Evolutionary conservation across 1,140 invertebrate species (phyloP).

Genomic region (Arctopsyche grandis): DNA sequence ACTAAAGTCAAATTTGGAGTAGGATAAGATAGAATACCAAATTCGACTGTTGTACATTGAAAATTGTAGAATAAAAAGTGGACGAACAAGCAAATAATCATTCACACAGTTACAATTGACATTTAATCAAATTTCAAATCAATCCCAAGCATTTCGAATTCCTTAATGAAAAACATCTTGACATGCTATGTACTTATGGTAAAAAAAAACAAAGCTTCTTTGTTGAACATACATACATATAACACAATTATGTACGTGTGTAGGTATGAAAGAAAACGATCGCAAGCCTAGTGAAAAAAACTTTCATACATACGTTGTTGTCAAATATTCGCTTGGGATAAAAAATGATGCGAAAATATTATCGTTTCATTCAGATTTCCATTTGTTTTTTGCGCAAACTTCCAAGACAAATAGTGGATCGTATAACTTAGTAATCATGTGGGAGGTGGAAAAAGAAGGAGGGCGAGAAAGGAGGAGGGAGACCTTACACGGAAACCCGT

Average conservation of each 20-base stretch:
- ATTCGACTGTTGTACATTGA: no score
- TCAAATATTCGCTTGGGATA: not conserved
- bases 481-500: not conserved
- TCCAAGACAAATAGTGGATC: constrained; percentile 25
- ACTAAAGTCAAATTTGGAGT: no score
- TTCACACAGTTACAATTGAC: no score
- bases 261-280: not conserved
- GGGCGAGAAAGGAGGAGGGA: not conserved
- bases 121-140: no score
- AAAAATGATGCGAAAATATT: constrained; percentile 27
- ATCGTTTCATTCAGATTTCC: constrained; percentile 27
- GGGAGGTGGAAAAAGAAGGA: not conserved
- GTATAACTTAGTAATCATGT: constrained; percentile 23
- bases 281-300: not conserved
- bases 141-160: no score
- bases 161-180: no score
- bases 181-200: no score
- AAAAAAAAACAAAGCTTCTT: not conserved
- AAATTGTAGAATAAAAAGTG: no score
- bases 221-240: not conserved
- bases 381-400: not conserved
- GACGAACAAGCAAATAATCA: no score
- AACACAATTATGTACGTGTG: not conserved
- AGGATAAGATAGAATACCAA: no score
- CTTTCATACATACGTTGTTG: not conserved